Evolutionary conservation across 2,888 invertebrate species (phyloP), one percentile per base, ranked within the genome.

Genomic region (Megaustenia siamemsis): DNA sequence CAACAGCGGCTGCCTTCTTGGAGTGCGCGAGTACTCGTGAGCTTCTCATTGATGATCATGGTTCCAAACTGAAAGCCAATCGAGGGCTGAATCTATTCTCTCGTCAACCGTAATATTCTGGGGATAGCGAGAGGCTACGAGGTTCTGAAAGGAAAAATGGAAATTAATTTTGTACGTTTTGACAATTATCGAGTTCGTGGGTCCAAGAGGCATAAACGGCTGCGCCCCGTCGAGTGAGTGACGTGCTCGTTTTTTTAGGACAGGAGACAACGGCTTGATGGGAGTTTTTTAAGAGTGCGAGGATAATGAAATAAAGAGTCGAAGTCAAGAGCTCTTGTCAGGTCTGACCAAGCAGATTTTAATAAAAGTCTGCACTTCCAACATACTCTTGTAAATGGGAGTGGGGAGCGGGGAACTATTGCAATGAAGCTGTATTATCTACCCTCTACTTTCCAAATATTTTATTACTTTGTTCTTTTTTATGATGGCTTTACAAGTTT

Each of bases 111-210:
- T 24, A n/a, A 56, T n/a, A 56, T 24, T 35, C 3, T 35, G 69
- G 32, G 66, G 35, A 69, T 21, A 49, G 68, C 69, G 49, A 24
- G 66, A 32, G 80, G 68, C 68, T 69, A 45, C 28, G 68, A 68
- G 43, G 38, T 18, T 15, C 66, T 80, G 68, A 80, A 49, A 32
- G 49, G 49, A 49, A 69, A 80, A 79, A 79, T 79, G 79, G 69
- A 80, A 80, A 68, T 80, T 68, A 68, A 68, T 79, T 80, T 49
- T 68, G 49, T 80, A 66, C 80, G 28, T 69, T 35, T 49, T 68
- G 35, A 79, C 79, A 79, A 53, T 69, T 66, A 63, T 43, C 28
- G 40, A 66, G 49, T 80, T 63, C 79, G 49, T n/a, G 8, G 69
- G 66, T 66, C 45, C 69, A 45, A 32, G 79, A 68, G 63, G 49